Base-by-base conservation (phyloP, 2,888 invertebrate genomes). In the Diplolepis rosae region DNA sequence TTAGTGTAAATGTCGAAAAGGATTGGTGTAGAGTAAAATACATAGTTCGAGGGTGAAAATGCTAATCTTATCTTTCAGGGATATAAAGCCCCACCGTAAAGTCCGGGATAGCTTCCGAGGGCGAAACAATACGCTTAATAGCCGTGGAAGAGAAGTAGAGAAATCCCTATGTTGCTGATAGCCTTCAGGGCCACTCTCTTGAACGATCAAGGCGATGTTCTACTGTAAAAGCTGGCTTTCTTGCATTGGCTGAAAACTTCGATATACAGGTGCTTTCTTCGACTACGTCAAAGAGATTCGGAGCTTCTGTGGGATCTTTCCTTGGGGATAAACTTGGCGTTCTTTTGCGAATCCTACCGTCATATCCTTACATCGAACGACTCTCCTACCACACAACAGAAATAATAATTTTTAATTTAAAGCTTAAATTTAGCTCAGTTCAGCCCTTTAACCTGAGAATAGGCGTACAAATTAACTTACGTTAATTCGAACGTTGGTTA, bases 61-160 rank as follows among this genome's bases (percentile, higher is more conserved):
- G 77, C 69, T 80, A 80, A 83, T 80, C 79, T 78, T 74, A 74
- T 80, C 77, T 68, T 65, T 51, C n/a, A 28, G 65, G 72, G 71
- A 77, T 76, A 74, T 70, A 69, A 74, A 79, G 77, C 79, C 79
- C 70, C 72, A 67, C 71, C 75, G 74, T 78, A 75, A 80, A 79
- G 56, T 69, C 54, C 42, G 65, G 73, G 73, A 77, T 75, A 76
- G 77, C 72, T 78, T 68, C 65, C 70, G 68, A 66, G 76, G 67
- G 72, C 72, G 74, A 80, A 83, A 84, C 81, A 82, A 83, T 83
- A 80, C 76, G 71, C 71, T 76, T 81, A 82, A 83, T 83, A 79
- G 79, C 66, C 65, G 71, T 35, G 68, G 67, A 48, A 39, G 65
- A 68, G 39, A 50, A 48, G 30, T 65, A 52, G 50, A 22, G 35